Evolutionary conservation across 2,113 vertebrate genomes (phyloP).

Genomic region (Stictonetta naevosa): DNA sequence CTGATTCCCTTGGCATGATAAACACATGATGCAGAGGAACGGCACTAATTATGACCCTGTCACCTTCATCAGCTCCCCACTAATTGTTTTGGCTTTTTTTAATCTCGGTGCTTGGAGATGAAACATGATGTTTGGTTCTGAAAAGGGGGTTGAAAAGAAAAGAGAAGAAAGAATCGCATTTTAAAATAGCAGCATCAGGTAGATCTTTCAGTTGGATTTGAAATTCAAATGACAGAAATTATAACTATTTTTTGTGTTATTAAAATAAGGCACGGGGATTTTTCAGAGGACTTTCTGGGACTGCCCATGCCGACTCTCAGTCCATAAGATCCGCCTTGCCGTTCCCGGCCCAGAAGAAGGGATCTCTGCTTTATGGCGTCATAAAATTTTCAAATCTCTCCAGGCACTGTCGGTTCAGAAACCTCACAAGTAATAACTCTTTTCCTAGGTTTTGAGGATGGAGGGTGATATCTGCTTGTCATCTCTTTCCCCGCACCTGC

Average conservation of each 20-base stretch:
- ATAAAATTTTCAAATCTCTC: background rate
- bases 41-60: slow-evolving; percentile 80
- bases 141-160: slow-evolving; percentile 62
- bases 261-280: background rate
- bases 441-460: background rate
- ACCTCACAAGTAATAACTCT: background rate
- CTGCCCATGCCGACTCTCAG: background rate
- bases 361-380: background rate
- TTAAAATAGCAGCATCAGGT: slow-evolving; percentile 70
- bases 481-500: too few relatives aligned
- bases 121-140: slow-evolving; percentile 66
- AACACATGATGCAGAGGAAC: slow-evolving; percentile 67
- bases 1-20: slow-evolving; percentile 60
- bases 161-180: slow-evolving; percentile 61
- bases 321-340: background rate
- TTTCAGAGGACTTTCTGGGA: background rate
- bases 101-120: slow-evolving; percentile 65
- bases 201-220: slow-evolving; percentile 61
- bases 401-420: background rate
- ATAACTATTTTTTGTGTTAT: slow-evolving; percentile 47
- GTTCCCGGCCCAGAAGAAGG: background rate
- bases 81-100: slow-evolving; percentile 71
- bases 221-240: slow-evolving; percentile 66
- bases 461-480: background rate
- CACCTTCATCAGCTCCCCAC: slow-evolving; percentile 78